Evolutionary conservation across 2,888 invertebrate genomes (phyloP), one percentile per base, ranked within the genome.

Genomic region (Micropterix aruncella): DNA sequence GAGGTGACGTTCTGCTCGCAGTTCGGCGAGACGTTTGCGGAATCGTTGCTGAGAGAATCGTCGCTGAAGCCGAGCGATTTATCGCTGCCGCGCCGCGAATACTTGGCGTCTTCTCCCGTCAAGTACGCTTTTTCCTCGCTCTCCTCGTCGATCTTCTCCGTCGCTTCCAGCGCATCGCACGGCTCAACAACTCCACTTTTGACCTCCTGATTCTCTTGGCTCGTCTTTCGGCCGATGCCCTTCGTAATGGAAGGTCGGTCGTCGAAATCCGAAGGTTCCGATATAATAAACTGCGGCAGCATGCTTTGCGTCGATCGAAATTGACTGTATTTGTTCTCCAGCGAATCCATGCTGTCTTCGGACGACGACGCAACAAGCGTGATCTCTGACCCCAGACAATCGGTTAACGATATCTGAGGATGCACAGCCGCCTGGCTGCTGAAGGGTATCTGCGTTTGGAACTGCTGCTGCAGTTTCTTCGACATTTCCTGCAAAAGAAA

Each of bases 351-450:
- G 40, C 79, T 79, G 47, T 82, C 82, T 48, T 79, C 77, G 0
- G 83, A 83, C 0, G 84, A 83, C 0, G 85, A 84, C 0, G 84
- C 85, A 0, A 87, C 82, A 2, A 88, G 57, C 0, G 87, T 87
- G 0, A 87, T 79, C 62, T 87, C 86, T 3, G 84, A 86, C 1
- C 93, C 93, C 44, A 87, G 73, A 43, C 92, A 91, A 59, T 94
- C 93, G 0, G 94, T 94, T 7, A 94, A 75, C 53, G 90, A 92
- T 48, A 94, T 94, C 62, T 91, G 91, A 0, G 94, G 92, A 59
- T 85, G 79, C 27, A 12, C 27, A 27, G 27, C 5, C 12, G 12
- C 5, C 5, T 5, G 27, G 5, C 27, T 12, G 12, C 7, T 27
- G 27, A 27, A 27, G 5, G 18, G 50, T 52, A 56, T 18, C 58